phyloP scores from a whole-genome alignment of 2,888 invertebrate genomes.

The Callyntrura guangdongensis region DNA sequence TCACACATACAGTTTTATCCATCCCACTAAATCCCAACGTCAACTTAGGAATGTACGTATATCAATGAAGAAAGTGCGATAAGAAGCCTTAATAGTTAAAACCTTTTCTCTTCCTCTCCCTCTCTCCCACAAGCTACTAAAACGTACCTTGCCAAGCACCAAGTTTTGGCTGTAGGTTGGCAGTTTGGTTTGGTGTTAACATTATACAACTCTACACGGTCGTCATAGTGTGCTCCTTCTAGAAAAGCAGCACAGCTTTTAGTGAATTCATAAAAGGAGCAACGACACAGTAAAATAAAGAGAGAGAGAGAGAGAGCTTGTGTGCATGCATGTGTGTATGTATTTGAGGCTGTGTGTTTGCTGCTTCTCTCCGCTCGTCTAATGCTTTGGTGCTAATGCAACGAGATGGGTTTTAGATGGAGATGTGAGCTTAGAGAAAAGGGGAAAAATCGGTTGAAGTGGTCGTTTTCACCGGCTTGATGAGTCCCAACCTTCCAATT shows the following conservation, averaged over 20 bases:
- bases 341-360: background rate
- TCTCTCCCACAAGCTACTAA: background rate
- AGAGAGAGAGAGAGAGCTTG: too few relatives aligned
- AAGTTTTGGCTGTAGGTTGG: background rate
- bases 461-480: slow-evolving; percentile 83
- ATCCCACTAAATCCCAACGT: slow-evolving; percentile 34
- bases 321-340: background rate
- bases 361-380: slow-evolving; percentile 37
- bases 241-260: slow-evolving; percentile 42
- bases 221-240: background rate
- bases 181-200: slow-evolving; percentile 31
- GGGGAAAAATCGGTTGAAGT: slow-evolving; percentile 82
- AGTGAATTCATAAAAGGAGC: slow-evolving; percentile 66
- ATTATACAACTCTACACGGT: background rate
- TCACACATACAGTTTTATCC: slow-evolving; percentile 12
- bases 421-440: slow-evolving; percentile 78
- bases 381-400: slow-evolving; percentile 80
- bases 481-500: slow-evolving; percentile 84
- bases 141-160: slow-evolving; percentile 4
- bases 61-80: slow-evolving; percentile 69
- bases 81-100: slow-evolving; percentile 72
- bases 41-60: slow-evolving; percentile 18
- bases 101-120: slow-evolving; percentile 16
- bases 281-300: slow-evolving; percentile 63
- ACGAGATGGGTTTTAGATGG: slow-evolving; percentile 78